phyloP scores from a whole-genome alignment of 2,797 vertebrate species.

The Rhabdophis nuchalis region DNA sequence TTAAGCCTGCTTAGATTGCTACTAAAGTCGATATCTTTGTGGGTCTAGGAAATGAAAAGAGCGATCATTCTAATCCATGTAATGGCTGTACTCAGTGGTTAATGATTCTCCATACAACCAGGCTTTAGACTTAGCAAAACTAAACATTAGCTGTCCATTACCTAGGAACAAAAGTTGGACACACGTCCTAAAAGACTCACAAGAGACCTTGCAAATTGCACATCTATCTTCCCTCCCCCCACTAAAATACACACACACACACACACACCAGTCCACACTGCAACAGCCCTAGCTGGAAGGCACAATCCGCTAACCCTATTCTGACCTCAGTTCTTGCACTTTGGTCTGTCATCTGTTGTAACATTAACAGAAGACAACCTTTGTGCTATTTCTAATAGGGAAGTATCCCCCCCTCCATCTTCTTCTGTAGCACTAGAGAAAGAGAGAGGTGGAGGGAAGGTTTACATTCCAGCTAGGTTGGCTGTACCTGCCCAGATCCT shows the following conservation, averaged over 20 bases:
- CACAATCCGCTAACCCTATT: background rate
- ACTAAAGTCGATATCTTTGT: background rate
- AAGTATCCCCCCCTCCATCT: constrained; percentile 25
- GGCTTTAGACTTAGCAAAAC: background rate
- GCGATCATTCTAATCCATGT: background rate
- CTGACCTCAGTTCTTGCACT: constrained; percentile 20
- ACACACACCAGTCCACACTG: too few relatives aligned
- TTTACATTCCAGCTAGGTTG: constrained; percentile 42
- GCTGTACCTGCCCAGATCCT: constrained; percentile 37
- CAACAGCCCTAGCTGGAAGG: background rate
- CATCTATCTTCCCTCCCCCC: background rate
- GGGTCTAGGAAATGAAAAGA: background rate
- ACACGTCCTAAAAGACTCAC: background rate
- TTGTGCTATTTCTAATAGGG: constrained; percentile 49
- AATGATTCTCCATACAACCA: background rate
- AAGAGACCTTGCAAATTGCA: background rate
- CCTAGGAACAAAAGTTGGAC: background rate
- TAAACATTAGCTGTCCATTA: background rate
- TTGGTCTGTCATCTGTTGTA: constrained; percentile 47
- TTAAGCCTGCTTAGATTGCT: background rate
- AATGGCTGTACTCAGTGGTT: background rate
- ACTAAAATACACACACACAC: background rate
- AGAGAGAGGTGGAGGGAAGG: constrained; percentile 5
- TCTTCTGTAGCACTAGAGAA: background rate
- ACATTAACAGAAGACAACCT: constrained; percentile 57